Conservation (phyloP, 1,140 invertebrate species). For the Thaumatotibia leucotreta region DNA sequence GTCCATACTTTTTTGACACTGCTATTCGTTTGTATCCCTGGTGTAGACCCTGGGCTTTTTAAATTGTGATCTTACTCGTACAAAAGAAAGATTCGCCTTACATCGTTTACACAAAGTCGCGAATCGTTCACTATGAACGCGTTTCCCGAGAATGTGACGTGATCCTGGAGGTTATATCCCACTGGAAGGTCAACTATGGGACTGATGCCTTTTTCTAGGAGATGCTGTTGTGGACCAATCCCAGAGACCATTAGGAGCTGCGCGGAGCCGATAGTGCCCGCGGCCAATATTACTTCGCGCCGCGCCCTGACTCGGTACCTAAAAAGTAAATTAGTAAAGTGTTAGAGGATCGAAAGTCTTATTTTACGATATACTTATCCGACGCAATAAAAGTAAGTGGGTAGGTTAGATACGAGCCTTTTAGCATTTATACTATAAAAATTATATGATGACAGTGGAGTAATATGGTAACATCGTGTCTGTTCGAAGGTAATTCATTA, state of each 20-base stretch:
- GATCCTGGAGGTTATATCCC: constrained; percentile 89
- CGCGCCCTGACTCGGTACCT: constrained; percentile 53
- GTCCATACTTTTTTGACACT: no score
- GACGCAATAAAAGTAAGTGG: neutral
- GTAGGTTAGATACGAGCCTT: neutral
- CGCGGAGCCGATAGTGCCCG: constrained; percentile 84
- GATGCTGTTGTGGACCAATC: constrained; percentile 78
- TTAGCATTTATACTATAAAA: neutral
- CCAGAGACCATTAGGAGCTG: constrained; percentile 85
- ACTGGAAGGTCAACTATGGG: constrained; percentile 83
- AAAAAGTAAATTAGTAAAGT: constrained; percentile 71
- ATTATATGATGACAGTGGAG: neutral
- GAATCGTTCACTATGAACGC: constrained; percentile 82
- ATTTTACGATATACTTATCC: neutral
- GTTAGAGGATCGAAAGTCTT: constrained; percentile 75
- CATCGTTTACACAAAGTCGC: constrained; percentile 75
- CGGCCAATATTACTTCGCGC: constrained; percentile 82
- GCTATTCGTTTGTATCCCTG: no score
- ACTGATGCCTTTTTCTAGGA: constrained; percentile 71
- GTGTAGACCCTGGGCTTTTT: no score
- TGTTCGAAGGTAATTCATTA: neutral
- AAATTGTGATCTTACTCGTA: no score
- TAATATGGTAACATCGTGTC: neutral
- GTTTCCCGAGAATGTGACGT: constrained; percentile 83
- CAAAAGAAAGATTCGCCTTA: constrained; percentile 32